A percentile compares a stretch with the other conserved stretches of the same genome.
These are phyloP conservation scores for Dexiosoma caninum DNA, from an alignment of 2,888 invertebrate species.

Conservation along the genomic window DNA sequence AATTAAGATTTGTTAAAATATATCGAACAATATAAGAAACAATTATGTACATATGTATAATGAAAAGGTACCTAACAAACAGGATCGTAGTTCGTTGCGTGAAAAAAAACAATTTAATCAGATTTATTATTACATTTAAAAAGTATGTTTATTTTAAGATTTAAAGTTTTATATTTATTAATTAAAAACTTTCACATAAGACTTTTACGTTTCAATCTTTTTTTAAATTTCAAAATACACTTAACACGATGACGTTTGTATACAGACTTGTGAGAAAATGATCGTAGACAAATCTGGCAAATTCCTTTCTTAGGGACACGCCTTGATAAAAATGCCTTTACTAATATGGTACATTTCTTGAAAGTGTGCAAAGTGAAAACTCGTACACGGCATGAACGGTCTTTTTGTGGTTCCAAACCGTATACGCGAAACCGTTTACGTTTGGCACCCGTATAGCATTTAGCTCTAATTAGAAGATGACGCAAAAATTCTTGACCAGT, in stretches of 20 bases:
- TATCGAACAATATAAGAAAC: too few relatives aligned
- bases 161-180: background rate
- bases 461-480: slow-evolving; percentile 58
- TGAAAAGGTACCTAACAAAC: too few relatives aligned
- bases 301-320: background rate
- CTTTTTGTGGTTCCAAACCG: slow-evolving; percentile 42
- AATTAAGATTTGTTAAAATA: too few relatives aligned
- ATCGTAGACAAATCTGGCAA: slow-evolving; percentile 42
- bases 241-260: slow-evolving; percentile 25
- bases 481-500: slow-evolving; percentile 60
- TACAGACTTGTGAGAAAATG: background rate
- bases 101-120: too few relatives aligned
- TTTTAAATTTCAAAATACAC: slow-evolving; percentile 30
- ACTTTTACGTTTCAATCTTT: slow-evolving; percentile 22
- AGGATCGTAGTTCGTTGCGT: too few relatives aligned
- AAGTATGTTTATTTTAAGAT: too few relatives aligned
- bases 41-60: too few relatives aligned
- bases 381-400: slow-evolving; percentile 44
- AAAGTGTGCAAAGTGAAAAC: slow-evolving; percentile 40
- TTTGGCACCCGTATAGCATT: slow-evolving; percentile 53
- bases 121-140: too few relatives aligned
- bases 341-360: slow-evolving; percentile 35
- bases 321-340: slow-evolving; percentile 31
- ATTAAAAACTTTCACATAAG: background rate
- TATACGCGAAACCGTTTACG: slow-evolving; percentile 32